Evolutionary conservation across 1,140 invertebrate species (phyloP).

Genomic region (Globodera ellingtonae): DNA sequence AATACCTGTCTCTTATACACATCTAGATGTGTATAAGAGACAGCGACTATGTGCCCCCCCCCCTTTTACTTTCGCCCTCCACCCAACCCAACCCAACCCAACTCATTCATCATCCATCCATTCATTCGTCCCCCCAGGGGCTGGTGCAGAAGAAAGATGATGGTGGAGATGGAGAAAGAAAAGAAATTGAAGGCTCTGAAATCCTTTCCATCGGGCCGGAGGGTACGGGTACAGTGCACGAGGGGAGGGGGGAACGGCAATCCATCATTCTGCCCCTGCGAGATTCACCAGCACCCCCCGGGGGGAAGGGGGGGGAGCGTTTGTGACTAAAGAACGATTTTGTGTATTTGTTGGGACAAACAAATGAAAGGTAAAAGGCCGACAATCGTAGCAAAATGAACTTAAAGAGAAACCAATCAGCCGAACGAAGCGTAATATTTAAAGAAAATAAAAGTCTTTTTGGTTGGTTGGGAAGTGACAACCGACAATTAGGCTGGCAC

Average conservation of each 20-base stretch:
- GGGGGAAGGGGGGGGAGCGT: neutral
- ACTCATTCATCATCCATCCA: constrained; percentile 15
- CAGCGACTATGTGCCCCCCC: too few relatives aligned
- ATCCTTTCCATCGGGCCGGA: constrained; percentile 13
- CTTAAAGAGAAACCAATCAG: neutral
- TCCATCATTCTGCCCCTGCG: constrained; percentile 16
- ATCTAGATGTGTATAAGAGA: too few relatives aligned
- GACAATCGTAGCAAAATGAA: neutral
- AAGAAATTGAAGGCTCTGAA: constrained; percentile 29
- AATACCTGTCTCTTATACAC: neutral
- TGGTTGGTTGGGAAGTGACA: neutral
- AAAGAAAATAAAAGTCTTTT: too few relatives aligned
- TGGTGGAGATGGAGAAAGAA: constrained; percentile 38
- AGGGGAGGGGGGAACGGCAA: constrained; percentile 20
- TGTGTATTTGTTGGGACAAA: neutral
- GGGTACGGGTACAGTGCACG: constrained; percentile 27
- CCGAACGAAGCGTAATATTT: neutral
- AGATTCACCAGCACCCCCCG: neutral
- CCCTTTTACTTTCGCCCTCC: neutral
- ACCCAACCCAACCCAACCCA: too few relatives aligned
- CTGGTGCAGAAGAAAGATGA: neutral
- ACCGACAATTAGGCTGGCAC: constrained; percentile 1
- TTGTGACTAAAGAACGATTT: constrained; percentile 2
- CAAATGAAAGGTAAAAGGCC: neutral
- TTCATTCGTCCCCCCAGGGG: constrained; percentile 1